Conservation (phyloP, 2,888 invertebrate genomes). For the Cerastis rubricosa region DNA sequence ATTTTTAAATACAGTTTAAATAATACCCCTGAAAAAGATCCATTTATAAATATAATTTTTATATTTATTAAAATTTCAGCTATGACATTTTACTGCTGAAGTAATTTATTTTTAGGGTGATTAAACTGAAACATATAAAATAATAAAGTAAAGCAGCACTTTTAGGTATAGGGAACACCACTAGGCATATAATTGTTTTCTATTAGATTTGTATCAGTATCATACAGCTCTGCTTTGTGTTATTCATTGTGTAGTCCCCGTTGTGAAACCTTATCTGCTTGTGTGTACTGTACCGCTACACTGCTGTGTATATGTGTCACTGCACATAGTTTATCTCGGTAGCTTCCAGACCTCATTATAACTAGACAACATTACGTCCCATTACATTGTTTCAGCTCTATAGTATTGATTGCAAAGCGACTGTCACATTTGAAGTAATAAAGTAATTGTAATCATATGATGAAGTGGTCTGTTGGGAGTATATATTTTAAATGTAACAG, state of each 20-base stretch:
- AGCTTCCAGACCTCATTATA: constrained; percentile 23
- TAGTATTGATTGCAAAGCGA: constrained; percentile 48
- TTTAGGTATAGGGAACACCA: neutral
- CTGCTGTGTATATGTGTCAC: neutral
- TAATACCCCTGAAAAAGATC: too few relatives aligned
- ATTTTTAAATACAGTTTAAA: too few relatives aligned
- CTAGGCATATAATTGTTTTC: neutral
- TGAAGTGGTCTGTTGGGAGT: constrained; percentile 10
- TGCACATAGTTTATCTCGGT: constrained; percentile 42
- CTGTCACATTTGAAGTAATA: constrained; percentile 35
- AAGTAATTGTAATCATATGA: constrained; percentile 7
- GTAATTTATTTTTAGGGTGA: neutral
- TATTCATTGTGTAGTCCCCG: constrained; percentile 12
- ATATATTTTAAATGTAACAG: constrained; percentile 12
- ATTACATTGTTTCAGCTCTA: constrained; percentile 7
- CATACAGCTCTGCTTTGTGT: constrained; percentile 14
- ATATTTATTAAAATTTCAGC: neutral
- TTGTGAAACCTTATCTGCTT: constrained; percentile 38
- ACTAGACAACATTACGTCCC: constrained; percentile 13
- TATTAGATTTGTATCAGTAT: neutral
- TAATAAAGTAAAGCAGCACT: neutral
- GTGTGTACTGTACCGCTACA: constrained; percentile 24
- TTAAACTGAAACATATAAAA: neutral
- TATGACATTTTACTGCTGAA: constrained; percentile 4
- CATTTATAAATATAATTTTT: neutral